phyloP scores from a whole-genome alignment of 2,113 vertebrate species.

The Tricholaema leucomelas region DNA sequence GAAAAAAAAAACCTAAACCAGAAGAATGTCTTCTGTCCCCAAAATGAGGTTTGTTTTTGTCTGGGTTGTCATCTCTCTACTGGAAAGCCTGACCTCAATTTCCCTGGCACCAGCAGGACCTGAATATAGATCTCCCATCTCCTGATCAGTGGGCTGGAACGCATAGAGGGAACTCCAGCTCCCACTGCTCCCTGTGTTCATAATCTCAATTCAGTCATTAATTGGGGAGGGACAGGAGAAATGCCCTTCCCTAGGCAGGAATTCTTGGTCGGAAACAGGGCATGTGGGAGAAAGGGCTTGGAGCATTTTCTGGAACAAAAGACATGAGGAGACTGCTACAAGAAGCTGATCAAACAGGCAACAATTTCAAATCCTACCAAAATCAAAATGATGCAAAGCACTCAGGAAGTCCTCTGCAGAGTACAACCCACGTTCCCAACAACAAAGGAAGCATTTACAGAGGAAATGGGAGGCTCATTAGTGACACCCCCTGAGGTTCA shows the following conservation, averaged over 20 bases:
- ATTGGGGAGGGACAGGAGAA: background rate
- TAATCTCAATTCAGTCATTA: background rate
- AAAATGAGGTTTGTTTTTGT: background rate
- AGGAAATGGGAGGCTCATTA: background rate
- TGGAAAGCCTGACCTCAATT: background rate
- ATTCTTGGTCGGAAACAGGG: background rate
- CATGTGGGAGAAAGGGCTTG: background rate
- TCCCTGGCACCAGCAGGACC: background rate
- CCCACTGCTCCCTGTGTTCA: background rate
- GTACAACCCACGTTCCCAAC: accelerated
- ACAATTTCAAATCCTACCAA: background rate
- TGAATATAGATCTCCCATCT: background rate
- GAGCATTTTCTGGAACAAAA: background rate
- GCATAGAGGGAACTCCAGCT: background rate
- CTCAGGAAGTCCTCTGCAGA: accelerated
- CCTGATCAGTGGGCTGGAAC: background rate
- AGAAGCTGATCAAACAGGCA: background rate
- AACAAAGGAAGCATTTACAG: background rate
- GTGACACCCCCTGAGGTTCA: background rate
- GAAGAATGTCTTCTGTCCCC: background rate
- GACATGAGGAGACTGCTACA: background rate
- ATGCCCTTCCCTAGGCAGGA: background rate
- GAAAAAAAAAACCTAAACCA: background rate
- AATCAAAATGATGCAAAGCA: background rate
- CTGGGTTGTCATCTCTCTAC: background rate